phyloP scores from a whole-genome alignment of 2,888 invertebrate genomes.

The Drosophila dives region DNA sequence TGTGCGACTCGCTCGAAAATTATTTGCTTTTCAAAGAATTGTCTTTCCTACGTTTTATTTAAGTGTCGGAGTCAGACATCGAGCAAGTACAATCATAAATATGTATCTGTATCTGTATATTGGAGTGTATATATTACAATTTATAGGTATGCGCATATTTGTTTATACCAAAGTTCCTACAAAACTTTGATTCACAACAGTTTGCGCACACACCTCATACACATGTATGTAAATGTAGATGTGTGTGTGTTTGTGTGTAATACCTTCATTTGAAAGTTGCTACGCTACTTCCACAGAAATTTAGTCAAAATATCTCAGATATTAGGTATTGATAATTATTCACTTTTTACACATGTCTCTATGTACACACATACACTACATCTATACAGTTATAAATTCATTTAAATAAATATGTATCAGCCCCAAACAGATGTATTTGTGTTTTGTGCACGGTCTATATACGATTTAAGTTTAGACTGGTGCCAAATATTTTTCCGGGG shows the following conservation, averaged over 20 bases:
- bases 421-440: constrained; percentile 7
- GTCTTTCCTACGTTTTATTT: constrained; percentile 50
- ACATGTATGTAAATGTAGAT: not conserved
- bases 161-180: constrained; percentile 19
- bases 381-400: constrained; percentile 4
- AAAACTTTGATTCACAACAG: not conserved
- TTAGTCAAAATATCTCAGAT: not conserved
- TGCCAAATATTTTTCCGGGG: not conserved
- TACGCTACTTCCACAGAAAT: not conserved
- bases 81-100: constrained; percentile 44
- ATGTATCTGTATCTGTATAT: constrained; percentile 24
- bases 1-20: constrained; percentile 29
- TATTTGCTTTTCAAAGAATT: constrained; percentile 44
- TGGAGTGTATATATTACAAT: not conserved
- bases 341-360: not conserved
- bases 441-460: not conserved
- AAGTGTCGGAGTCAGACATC: constrained; percentile 37
- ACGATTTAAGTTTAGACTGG: not conserved
- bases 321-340: not conserved
- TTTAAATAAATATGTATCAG: constrained; percentile 3
- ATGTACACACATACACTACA: not conserved
- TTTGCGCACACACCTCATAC: not conserved
- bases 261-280: not conserved
- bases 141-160: constrained; percentile 14
- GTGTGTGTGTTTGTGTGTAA: not conserved